phyloP scores from a whole-genome alignment of 2,797 vertebrate genomes.

The Heteromormyrus szaboi region DNA sequence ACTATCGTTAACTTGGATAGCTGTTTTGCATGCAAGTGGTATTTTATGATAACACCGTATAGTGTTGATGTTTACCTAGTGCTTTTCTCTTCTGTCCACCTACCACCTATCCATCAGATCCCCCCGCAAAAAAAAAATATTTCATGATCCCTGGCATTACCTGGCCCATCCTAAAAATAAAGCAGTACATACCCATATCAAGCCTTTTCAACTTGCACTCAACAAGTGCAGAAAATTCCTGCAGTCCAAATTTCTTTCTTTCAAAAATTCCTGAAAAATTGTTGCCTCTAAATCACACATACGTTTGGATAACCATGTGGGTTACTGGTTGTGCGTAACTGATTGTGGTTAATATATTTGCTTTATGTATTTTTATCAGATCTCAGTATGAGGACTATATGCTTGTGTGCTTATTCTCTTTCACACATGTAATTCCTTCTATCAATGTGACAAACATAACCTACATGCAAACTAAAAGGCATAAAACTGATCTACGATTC shows the following conservation, averaged over 20 bases:
- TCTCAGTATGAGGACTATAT: neutral
- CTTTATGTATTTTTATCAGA: neutral
- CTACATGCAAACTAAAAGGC: neutral
- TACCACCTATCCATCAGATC: neutral
- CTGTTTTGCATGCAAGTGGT: neutral
- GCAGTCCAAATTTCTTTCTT: neutral
- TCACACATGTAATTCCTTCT: neutral
- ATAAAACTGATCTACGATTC: neutral
- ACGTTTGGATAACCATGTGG: neutral
- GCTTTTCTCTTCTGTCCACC: neutral
- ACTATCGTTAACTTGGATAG: neutral
- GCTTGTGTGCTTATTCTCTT: neutral
- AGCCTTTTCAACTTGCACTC: neutral
- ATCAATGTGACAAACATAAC: neutral
- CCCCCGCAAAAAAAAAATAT: neutral
- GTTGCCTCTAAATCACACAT: neutral
- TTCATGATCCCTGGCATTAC: neutral
- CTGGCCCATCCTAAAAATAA: neutral
- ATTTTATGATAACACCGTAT: neutral
- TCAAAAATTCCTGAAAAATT: neutral
- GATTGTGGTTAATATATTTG: neutral
- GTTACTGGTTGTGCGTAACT: too few species aligned
- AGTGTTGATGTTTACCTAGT: neutral
- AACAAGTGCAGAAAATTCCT: neutral
- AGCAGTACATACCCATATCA: neutral